A percentile compares a stretch with the other conserved stretches of the same genome.
phyloP scores from a whole-genome alignment of 2,797 vertebrate genomes.

The Acanthiza pusilla region DNA sequence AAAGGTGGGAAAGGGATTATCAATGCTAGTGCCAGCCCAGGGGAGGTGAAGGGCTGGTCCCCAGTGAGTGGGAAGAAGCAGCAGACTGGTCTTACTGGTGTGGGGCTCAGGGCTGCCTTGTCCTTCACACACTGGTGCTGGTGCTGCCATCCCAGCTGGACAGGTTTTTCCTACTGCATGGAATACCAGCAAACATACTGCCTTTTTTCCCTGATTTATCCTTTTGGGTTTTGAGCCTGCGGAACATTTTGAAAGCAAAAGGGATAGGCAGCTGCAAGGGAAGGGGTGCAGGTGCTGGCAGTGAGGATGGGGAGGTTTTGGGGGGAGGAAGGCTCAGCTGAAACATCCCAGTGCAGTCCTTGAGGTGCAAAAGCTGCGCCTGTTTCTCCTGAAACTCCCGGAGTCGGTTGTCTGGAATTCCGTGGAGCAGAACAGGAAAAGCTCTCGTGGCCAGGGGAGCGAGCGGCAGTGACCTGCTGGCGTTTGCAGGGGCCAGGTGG shows the following conservation, averaged over 20 bases:
- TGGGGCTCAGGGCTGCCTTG: accelerated
- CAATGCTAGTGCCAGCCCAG: not conserved
- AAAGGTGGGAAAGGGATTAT: not conserved
- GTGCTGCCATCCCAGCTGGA: not conserved
- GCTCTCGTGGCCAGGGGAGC: not conserved
- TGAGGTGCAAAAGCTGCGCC: not conserved
- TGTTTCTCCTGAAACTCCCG: not conserved
- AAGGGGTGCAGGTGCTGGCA: not conserved
- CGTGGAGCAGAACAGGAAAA: not conserved
- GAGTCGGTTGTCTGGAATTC: not conserved
- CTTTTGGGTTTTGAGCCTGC: not conserved
- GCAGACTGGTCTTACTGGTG: not conserved
- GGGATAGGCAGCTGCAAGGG: not conserved
- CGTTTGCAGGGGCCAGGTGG: not conserved
- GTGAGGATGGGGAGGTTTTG: not conserved
- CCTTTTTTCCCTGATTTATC: not conserved
- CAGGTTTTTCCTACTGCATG: not conserved
- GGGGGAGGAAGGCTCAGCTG: not conserved
- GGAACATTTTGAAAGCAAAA: accelerated
- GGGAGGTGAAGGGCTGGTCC: not conserved
- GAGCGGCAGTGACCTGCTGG: not conserved
- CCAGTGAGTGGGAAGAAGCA: accelerated
- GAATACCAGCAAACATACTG: accelerated
- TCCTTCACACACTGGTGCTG: not conserved
- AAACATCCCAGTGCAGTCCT: not conserved